Percentiles rank a stretch among this genome's conserved stretches.
Conservation (phyloP, 2,888 invertebrate genomes). For the Gymnocheta viridis region DNA sequence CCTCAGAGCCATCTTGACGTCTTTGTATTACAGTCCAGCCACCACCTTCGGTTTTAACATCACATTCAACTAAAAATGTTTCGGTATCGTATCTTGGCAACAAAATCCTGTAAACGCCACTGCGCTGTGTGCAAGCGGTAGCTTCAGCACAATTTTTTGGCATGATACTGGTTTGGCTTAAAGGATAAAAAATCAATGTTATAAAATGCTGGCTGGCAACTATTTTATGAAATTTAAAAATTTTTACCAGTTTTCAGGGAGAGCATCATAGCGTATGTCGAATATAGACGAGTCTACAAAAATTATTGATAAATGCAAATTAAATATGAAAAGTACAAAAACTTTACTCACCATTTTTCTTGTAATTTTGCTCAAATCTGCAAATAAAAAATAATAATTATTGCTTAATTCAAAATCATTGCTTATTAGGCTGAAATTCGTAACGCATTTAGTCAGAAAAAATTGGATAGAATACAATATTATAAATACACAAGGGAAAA, state of each 20-base stretch:
- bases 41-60: constrained; percentile 29
- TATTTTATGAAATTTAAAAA: background rate
- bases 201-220: background rate
- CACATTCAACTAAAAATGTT: constrained; percentile 45
- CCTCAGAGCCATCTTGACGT: constrained; percentile 47
- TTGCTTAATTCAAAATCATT: no score
- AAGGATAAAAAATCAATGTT: background rate
- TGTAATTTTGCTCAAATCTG: no score
- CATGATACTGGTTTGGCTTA: background rate
- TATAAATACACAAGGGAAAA: no score
- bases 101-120: constrained; percentile 40
- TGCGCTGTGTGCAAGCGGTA: constrained; percentile 39
- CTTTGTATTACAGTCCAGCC: constrained; percentile 42
- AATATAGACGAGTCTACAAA: background rate
- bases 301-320: background rate
- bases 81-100: background rate
- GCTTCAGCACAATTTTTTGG: constrained; percentile 44
- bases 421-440: no score
- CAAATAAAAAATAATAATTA: no score
- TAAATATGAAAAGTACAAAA: background rate
- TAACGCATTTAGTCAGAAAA: no score
- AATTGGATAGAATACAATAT: no score
- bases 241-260: background rate
- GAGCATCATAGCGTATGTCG: background rate
- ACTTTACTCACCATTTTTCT: no score